Evolutionary conservation across 2,888 invertebrate species (phyloP), one percentile per base, ranked within the genome.

Genomic region (Drosophila subquinaria): DNA sequence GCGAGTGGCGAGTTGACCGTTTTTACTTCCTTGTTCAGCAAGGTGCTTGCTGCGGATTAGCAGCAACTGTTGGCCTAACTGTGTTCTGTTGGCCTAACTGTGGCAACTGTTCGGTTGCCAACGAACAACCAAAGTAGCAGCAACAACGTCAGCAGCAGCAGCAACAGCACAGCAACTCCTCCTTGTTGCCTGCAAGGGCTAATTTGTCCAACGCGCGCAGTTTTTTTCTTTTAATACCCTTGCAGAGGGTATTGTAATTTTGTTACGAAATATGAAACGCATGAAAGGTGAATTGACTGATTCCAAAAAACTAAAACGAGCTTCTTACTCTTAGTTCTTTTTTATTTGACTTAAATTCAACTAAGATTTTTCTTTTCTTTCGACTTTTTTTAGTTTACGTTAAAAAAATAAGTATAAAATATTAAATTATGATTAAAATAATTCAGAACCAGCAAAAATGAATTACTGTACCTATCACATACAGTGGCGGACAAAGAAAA

Each of bases 11-110:
- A 73, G 65, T 65, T 53, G 62, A 67, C 71, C 70, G 51, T 74
- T 75, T 75, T 75, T 79, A 90, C 89, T 90, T 90, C 89, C 89
- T 90, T 89, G 91, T 90, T 85, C 65, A 78, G 79, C 88, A 83
- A 83, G 80, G 76, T 84, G 81, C 75, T 67, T 70, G 66, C 48
- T 63, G 61, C 77, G 88, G 85, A 88, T 90, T 87, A 90, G 81
- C 75, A 66, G 66, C 62, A 79, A 61, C 69, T 64, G 45, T 36
- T 36, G 47, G 50, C 51, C 38, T 38, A 57, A 57, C 56, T 45
- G 55, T 45, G 55, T 42, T 55, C 30, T 45, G 55, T 55, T 55
- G 42, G 55, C 17, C 55, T 33, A 45, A 57, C 45, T 45, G 45
- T 57, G 43, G 56, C 56, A 55, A 59, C 64, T 71, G 69, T 66